A percentile compares a stretch with the other conserved stretches of the same genome.
These are phyloP conservation scores for Dinoponera quadriceps DNA, from an alignment of 1,140 invertebrate species.

Conservation along the genomic window DNA sequence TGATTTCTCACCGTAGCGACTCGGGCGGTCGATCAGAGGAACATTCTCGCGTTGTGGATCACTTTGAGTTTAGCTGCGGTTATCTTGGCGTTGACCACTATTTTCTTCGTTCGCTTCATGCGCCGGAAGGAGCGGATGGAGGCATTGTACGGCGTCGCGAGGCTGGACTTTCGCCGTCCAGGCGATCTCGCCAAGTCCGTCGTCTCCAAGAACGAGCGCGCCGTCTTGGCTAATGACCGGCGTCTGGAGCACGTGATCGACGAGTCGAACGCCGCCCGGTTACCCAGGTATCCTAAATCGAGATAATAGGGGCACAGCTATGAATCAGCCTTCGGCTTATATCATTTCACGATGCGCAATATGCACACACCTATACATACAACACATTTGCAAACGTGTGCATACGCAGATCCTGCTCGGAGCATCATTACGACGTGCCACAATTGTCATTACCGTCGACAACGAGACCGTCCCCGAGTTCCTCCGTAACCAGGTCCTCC, in stretches of 20 bases:
- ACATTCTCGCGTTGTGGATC: slow-evolving; percentile 93
- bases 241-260: slow-evolving; percentile 70
- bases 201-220: slow-evolving; percentile 84
- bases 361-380: slow-evolving; percentile 78
- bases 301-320: slow-evolving; percentile 17
- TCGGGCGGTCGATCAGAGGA: slow-evolving; percentile 74
- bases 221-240: slow-evolving; percentile 62
- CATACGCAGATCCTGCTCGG: slow-evolving; percentile 86
- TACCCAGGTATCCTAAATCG: slow-evolving; percentile 69
- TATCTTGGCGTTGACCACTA: slow-evolving; percentile 90
- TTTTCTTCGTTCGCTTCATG: slow-evolving; percentile 91
- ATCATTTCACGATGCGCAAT: slow-evolving; percentile 87
- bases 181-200: slow-evolving; percentile 91
- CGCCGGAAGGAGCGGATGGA: slow-evolving; percentile 90
- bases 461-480: slow-evolving; percentile 85
- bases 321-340: slow-evolving; percentile 48
- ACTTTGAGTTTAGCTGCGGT: slow-evolving; percentile 93
- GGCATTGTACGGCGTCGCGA: slow-evolving; percentile 92
- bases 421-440: slow-evolving; percentile 95
- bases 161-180: slow-evolving; percentile 91
- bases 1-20: slow-evolving; percentile 62
- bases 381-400: too few species aligned
- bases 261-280: slow-evolving; percentile 66
- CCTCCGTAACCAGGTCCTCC: slow-evolving; percentile 85
- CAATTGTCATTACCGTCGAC: slow-evolving; percentile 89